Percentiles rank a stretch among this genome's conserved stretches.
Evolutionary conservation across 2,797 vertebrate species (phyloP).

Genomic region (Pangasius larnaudii): DNA sequence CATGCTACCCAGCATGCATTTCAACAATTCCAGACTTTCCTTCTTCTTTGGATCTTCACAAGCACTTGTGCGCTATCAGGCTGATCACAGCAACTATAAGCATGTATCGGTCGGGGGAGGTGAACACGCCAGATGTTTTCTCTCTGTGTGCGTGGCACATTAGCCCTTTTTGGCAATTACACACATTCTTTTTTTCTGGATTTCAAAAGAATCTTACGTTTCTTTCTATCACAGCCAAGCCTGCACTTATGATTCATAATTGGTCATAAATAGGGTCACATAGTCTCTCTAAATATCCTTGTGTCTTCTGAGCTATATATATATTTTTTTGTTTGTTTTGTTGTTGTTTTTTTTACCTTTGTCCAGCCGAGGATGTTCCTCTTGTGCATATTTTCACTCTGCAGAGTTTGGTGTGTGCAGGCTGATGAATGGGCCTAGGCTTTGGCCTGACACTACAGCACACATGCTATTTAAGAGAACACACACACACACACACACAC

Average conservation of each 20-base stretch:
- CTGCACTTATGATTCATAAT: slow-evolving; percentile 29
- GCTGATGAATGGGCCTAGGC: slow-evolving; percentile 70
- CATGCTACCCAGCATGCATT: neutral
- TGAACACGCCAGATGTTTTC: slow-evolving; percentile 63
- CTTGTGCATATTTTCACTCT: slow-evolving; percentile 71
- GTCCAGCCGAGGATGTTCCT: slow-evolving; percentile 59
- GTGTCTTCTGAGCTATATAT: slow-evolving; percentile 56
- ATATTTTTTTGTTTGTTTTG: neutral
- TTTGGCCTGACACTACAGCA: slow-evolving; percentile 63
- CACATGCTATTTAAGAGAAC: slow-evolving; percentile 38
- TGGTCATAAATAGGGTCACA: neutral
- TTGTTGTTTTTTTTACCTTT: neutral
- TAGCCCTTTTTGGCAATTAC: slow-evolving; percentile 33
- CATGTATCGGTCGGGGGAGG: slow-evolving; percentile 57
- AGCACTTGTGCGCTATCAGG: slow-evolving; percentile 1
- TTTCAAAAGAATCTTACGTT: neutral
- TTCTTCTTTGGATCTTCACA: neutral
- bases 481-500: slow-evolving; percentile 34
- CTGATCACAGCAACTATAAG: slow-evolving; percentile 57
- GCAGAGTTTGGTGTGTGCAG: slow-evolving; percentile 62
- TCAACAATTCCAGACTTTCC: neutral
- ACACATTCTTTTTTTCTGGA: slow-evolving; percentile 55
- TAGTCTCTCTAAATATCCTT: slow-evolving; percentile 45
- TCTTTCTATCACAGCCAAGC: slow-evolving; percentile 7
- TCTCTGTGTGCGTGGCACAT: slow-evolving; percentile 46